phyloP scores from a whole-genome alignment of 2,797 vertebrate genomes.

The Periparus ater region DNA sequence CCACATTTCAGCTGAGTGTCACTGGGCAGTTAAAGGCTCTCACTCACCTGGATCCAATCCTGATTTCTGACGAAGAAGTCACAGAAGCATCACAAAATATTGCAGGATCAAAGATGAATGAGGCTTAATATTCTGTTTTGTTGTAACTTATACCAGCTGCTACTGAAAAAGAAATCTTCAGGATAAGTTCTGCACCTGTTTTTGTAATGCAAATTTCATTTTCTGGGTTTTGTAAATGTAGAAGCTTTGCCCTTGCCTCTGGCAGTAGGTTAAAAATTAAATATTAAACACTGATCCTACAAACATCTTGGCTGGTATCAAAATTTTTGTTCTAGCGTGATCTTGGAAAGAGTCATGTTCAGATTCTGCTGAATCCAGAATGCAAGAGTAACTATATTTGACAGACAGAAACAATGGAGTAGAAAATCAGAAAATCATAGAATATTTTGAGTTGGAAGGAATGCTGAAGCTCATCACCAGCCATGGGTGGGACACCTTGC shows the following conservation, averaged over 20 bases:
- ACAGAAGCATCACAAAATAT: conserved; percentile 66
- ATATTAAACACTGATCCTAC: background rate
- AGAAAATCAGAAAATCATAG: background rate
- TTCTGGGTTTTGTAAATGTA: background rate
- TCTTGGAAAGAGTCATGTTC: background rate
- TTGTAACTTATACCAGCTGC: background rate
- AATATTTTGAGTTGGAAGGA: background rate
- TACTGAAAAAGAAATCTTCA: background rate
- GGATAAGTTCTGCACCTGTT: background rate
- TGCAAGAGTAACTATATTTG: background rate
- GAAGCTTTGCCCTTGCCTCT: background rate
- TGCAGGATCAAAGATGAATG: conserved; percentile 76
- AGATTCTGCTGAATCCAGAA: background rate
- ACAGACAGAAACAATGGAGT: background rate
- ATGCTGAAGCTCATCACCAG: background rate
- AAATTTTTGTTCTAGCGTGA: background rate
- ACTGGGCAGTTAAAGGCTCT: conserved; percentile 78
- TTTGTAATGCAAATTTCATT: background rate
- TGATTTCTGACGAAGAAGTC: conserved; percentile 80
- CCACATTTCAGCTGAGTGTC: conserved; percentile 72
- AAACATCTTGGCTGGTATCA: background rate
- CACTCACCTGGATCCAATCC: conserved; percentile 75
- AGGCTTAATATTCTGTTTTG: conserved; percentile 68
- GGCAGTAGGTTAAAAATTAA: background rate
- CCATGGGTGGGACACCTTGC: background rate